Percentiles rank a stretch among this genome's conserved stretches.
Evolutionary conservation across 2,888 invertebrate species (phyloP).

Genomic region (Papilio demoleus): DNA sequence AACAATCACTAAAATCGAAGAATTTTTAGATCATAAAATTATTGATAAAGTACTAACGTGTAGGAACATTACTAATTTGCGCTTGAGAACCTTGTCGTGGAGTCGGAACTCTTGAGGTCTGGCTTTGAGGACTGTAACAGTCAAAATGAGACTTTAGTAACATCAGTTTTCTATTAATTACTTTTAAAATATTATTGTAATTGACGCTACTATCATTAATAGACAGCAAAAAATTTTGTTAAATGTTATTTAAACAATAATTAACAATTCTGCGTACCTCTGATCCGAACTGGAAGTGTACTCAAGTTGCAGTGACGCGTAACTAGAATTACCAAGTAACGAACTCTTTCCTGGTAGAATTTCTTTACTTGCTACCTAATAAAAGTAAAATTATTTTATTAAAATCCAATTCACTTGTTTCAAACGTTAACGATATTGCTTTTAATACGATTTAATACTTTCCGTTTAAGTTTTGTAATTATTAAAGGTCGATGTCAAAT

Average conservation of each 20-base stretch:
- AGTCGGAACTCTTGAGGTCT: slow-evolving; percentile 61
- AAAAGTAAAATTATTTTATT: slow-evolving; percentile 31
- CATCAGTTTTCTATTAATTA: neutral
- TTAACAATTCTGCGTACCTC: slow-evolving; percentile 55
- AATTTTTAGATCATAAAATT: neutral
- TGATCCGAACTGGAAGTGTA: slow-evolving; percentile 77
- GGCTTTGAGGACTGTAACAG: slow-evolving; percentile 64
- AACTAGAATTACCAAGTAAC: slow-evolving; percentile 62
- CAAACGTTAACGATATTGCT: no score
- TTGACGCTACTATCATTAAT: no score
- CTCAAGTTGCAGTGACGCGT: slow-evolving; percentile 73
- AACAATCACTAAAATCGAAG: no score
- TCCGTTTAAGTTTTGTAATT: no score
- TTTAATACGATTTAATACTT: no score
- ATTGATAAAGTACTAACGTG: slow-evolving; percentile 50
- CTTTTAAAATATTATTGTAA: neutral
- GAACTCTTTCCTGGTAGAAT: slow-evolving; percentile 74
- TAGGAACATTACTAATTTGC: slow-evolving; percentile 52
- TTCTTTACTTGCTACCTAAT: slow-evolving; percentile 73
- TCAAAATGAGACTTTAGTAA: neutral
- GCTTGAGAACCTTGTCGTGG: slow-evolving; percentile 60
- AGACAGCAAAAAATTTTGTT: no score
- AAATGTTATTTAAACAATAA: neutral
- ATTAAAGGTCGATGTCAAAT: no score
- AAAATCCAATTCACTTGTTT: no score